Base-by-base conservation (phyloP, 2,888 invertebrate species). In the Elmis aenea region DNA sequence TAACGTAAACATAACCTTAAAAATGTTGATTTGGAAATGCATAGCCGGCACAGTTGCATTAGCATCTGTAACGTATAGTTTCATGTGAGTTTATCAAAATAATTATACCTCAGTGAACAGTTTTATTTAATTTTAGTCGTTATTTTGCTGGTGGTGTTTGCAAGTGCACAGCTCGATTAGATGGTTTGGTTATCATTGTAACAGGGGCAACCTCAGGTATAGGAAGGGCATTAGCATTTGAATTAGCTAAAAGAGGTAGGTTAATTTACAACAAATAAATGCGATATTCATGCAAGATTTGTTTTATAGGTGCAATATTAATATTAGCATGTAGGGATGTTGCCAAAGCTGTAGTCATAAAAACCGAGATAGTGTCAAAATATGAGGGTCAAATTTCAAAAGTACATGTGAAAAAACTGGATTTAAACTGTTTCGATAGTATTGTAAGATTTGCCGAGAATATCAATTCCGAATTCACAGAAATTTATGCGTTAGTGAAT, bases 181-280 rank as follows among this genome's bases (percentile, higher is more conserved):
- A 67, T 46, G 70, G 67, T 21, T 61, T 70, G 50, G 70, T 73
- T 13, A 62, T 75, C n/a, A 65, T 78, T 22, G 65, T 78, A 31
- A 77, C 77, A 8, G 77, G 77, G 15, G 74, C 70, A n/a, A 76
- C 69, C 59, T 69, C 71, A 36, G 79, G 77, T 3, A 72, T 79
- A 48, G 78, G 78, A n/a, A 70, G 69, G 56, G 73, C 72, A 31
- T 62, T 75, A 23, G 72, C 74, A 1, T 50, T 68, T 22, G 72
- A 74, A 48, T 59, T 79, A 33, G 75, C 73, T 3, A 58, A 64
- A 46, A 61, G 69, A 62, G 71, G 69, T 69, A 57, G 20, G 12
- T 15, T n/a, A n/a, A n/a, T n/a, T n/a, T n/a, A n/a, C n/a, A n/a
- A n/a, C n/a, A n/a, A n/a, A n/a, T n/a, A 1, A 16, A n/a, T 2